A percentile compares a stretch with the other conserved stretches of the same genome.
phyloP scores from a whole-genome alignment of 2,113 vertebrate species.

The Donacobius atricapilla region DNA sequence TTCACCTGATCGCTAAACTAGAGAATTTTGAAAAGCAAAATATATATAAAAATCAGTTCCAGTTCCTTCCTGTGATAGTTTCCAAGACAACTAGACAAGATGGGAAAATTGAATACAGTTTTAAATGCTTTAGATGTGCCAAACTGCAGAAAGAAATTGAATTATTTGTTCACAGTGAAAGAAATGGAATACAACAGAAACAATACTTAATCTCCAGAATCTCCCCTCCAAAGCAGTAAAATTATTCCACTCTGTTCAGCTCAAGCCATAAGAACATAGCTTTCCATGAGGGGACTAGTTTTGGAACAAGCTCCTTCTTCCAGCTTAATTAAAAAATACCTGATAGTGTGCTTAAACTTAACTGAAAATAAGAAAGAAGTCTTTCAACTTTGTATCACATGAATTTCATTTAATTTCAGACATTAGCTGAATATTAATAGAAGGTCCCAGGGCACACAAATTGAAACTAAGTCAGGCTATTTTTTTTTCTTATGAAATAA shows the following conservation, averaged over 20 bases:
- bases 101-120: background rate
- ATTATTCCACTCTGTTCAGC: background rate
- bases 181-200: background rate
- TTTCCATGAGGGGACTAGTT: background rate
- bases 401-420: background rate
- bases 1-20: background rate
- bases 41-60: background rate
- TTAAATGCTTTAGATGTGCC: background rate
- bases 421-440: background rate
- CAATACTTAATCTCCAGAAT: background rate
- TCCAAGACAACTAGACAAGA: slow-evolving; percentile 52
- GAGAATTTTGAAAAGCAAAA: background rate
- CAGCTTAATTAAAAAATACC: background rate
- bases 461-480: background rate
- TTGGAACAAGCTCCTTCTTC: background rate
- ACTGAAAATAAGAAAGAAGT: background rate
- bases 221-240: background rate
- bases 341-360: background rate
- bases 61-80: background rate
- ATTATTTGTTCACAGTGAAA: background rate
- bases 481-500: background rate
- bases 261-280: background rate
- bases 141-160: background rate
- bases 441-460: background rate
- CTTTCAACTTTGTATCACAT: background rate